A percentile compares a stretch with the other conserved stretches of the same genome.
phyloP scores from a whole-genome alignment of 2,797 vertebrate genomes.

The Zenarchopterus dispar region DNA sequence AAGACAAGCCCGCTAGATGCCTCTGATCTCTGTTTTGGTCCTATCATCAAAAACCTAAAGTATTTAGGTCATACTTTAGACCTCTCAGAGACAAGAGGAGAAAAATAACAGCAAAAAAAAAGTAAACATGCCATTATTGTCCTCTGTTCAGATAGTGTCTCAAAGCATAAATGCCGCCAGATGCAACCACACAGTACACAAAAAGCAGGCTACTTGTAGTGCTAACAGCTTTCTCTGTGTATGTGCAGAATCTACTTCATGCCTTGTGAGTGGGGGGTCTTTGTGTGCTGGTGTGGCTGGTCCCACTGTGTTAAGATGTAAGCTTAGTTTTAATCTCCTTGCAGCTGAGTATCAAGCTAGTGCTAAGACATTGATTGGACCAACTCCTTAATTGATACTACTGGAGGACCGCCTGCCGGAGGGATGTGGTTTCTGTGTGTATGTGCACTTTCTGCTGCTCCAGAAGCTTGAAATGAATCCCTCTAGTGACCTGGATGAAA shows the following conservation, averaged over 20 bases:
- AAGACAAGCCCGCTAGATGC: slow-evolving; percentile 48
- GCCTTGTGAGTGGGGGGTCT: slow-evolving; percentile 36
- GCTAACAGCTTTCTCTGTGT: slow-evolving; percentile 49
- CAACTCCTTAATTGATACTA: slow-evolving; percentile 78
- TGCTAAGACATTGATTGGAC: slow-evolving; percentile 79
- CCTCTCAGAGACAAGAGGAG: slow-evolving; percentile 48
- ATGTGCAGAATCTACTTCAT: slow-evolving; percentile 25
- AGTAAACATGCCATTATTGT: slow-evolving; percentile 57
- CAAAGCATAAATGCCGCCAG: slow-evolving; percentile 46
- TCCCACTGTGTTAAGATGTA: slow-evolving; percentile 64
- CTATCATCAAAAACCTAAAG: slow-evolving; percentile 70
- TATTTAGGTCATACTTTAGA: slow-evolving; percentile 75
- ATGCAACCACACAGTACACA: slow-evolving; percentile 41
- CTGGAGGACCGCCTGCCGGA: slow-evolving; percentile 60
- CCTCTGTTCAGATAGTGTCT: slow-evolving; percentile 45
- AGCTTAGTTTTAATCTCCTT: slow-evolving; percentile 75
- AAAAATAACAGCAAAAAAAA: slow-evolving; percentile 50
- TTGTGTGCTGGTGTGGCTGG: slow-evolving; percentile 46
- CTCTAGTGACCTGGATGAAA: slow-evolving; percentile 68
- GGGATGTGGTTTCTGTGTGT: slow-evolving; percentile 42
- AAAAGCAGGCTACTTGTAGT: slow-evolving; percentile 35
- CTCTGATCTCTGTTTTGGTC: slow-evolving; percentile 74
- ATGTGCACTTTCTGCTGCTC: slow-evolving; percentile 45
- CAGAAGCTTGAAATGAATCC: slow-evolving; percentile 66
- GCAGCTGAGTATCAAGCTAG: slow-evolving; percentile 69